These are phyloP conservation scores for Typhlomys cinereus DNA, from an alignment of 2,113 vertebrate genomes.

Conservation along the genomic window DNA sequence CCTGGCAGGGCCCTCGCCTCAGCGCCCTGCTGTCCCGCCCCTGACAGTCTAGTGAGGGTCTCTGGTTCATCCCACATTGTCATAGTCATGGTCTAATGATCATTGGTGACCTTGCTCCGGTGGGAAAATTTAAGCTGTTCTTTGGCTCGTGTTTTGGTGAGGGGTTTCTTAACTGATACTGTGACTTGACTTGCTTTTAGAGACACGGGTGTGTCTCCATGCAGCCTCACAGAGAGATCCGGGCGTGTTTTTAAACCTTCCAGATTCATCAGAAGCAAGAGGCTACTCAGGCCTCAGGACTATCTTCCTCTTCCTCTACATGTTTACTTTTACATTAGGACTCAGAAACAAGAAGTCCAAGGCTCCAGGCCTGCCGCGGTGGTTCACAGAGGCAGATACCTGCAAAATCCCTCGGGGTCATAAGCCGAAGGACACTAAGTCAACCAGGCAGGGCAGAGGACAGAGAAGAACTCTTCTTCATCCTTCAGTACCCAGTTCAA, in stretches of 20 bases:
- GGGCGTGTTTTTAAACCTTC: background rate
- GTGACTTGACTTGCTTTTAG: background rate
- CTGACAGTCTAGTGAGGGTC: accelerated
- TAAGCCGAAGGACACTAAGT: background rate
- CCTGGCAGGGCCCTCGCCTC: too few species aligned
- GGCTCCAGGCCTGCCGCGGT: background rate
- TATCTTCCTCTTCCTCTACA: background rate
- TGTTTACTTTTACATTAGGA: background rate
- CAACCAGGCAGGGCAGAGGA: background rate
- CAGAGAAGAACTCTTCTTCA: background rate
- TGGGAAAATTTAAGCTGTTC: background rate
- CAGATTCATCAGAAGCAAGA: background rate
- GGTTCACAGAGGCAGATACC: background rate
- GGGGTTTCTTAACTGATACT: background rate
- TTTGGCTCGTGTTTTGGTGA: background rate
- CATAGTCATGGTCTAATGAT: too few species aligned
- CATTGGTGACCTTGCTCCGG: background rate
- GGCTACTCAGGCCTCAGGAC: background rate
- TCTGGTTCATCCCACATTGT: accelerated
- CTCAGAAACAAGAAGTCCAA: background rate
- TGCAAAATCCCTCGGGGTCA: background rate
- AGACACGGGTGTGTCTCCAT: background rate
- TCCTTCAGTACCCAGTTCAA: background rate
- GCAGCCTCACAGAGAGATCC: background rate
- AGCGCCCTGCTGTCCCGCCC: background rate